phyloP scores from a whole-genome alignment of 2,888 invertebrate species.

The Patella depressa region DNA sequence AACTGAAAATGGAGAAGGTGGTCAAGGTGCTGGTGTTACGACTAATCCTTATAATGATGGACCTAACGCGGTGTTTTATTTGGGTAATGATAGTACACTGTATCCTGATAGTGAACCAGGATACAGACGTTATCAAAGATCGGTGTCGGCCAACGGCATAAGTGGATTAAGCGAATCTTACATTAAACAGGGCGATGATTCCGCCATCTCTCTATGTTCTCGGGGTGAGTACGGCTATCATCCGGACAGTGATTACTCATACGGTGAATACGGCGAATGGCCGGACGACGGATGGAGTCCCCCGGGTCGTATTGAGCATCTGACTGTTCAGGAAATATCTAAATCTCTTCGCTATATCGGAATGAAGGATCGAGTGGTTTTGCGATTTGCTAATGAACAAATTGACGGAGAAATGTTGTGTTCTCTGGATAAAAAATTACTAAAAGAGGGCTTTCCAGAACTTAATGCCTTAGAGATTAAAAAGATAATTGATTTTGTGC shows the following conservation, averaged over 20 bases:
- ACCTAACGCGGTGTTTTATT: neutral
- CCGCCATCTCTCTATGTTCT: conserved; percentile 59
- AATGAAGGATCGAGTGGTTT: conserved; percentile 64
- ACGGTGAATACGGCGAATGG: conserved; percentile 55
- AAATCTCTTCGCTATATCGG: conserved; percentile 65
- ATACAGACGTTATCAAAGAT: conserved; percentile 31
- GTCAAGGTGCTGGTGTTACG: neutral
- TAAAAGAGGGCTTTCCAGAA: conserved; percentile 67
- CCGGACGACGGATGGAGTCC: conserved; percentile 62
- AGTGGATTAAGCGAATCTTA: conserved; percentile 53
- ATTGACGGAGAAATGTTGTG: conserved; percentile 66
- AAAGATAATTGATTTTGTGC: conserved; percentile 66
- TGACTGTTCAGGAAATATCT: conserved; percentile 63
- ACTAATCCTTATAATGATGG: neutral
- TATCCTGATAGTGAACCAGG: conserved; percentile 58
- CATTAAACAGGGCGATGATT: conserved; percentile 58
- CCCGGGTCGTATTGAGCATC: conserved; percentile 52
- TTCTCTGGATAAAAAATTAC: conserved; percentile 59
- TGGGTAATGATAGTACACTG: conserved; percentile 23
- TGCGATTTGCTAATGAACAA: conserved; percentile 63
- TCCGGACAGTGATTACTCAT: conserved; percentile 61
- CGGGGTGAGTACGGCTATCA: conserved; percentile 56
- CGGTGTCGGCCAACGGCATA: conserved; percentile 45
- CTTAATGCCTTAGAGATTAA: conserved; percentile 66
- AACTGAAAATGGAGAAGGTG: neutral